A percentile compares a stretch with the other conserved stretches of the same genome.
phyloP scores from a whole-genome alignment of 2,797 vertebrate species.

The Lacerta viridis region DNA sequence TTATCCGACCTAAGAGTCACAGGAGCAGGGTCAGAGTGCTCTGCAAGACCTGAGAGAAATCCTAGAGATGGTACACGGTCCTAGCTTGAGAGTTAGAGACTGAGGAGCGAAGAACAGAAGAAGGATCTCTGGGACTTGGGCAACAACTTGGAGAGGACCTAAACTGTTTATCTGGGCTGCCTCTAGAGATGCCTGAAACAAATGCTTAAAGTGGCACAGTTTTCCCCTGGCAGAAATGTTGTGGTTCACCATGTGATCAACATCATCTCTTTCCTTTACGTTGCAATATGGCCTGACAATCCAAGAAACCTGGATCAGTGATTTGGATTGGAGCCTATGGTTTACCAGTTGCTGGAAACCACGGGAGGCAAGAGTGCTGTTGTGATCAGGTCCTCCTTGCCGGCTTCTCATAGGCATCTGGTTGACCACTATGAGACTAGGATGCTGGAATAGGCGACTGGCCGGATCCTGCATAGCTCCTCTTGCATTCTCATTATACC shows the following conservation, averaged over 20 bases:
- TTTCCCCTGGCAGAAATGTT: not conserved
- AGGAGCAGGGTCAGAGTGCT: not conserved
- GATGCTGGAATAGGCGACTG: too few relatives aligned
- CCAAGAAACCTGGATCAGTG: not conserved
- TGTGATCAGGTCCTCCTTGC: too few relatives aligned
- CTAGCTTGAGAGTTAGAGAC: not conserved
- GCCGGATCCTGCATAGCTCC: too few relatives aligned
- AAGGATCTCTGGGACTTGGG: not conserved
- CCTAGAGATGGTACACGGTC: not conserved
- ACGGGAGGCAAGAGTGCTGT: too few relatives aligned
- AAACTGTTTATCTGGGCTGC: not conserved
- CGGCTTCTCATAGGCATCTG: too few relatives aligned
- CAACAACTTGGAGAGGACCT: not conserved
- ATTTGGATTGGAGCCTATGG: not conserved
- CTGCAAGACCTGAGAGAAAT: not conserved
- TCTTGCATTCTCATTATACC: too few relatives aligned
- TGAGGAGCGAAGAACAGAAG: not conserved
- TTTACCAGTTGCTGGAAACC: too few relatives aligned
- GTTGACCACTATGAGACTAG: too few relatives aligned
- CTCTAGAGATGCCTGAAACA: not conserved
- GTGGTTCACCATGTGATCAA: not conserved
- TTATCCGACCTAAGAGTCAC: not conserved
- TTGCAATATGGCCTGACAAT: not conserved
- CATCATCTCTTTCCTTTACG: not conserved
- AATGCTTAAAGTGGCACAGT: not conserved